These are phyloP conservation scores for Drosophila murphyi DNA, from an alignment of 1,140 invertebrate genomes.

Conservation along the genomic window DNA sequence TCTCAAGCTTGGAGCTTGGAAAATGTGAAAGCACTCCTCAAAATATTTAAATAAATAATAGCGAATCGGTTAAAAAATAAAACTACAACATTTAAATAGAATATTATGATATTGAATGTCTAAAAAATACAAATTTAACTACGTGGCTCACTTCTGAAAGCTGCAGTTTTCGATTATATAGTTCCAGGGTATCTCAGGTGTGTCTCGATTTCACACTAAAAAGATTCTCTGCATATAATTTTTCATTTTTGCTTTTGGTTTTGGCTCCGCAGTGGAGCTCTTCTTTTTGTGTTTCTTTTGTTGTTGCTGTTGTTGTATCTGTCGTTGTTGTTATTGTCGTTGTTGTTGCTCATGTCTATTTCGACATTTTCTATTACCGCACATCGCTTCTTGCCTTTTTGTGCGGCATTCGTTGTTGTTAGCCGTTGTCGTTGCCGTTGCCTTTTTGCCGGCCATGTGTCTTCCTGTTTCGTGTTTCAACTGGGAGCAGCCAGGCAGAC, in stretches of 20 bases:
- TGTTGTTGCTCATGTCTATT: constrained; percentile 52
- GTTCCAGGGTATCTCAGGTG: constrained; percentile 13
- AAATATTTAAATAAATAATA: too few relatives aligned
- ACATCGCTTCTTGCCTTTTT: constrained; percentile 61
- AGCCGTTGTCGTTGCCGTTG: constrained; percentile 23
- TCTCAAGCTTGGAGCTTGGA: too few relatives aligned
- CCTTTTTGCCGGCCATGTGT: constrained; percentile 41
- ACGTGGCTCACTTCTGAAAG: too few relatives aligned
- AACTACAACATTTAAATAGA: too few relatives aligned
- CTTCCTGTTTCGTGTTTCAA: constrained; percentile 75
- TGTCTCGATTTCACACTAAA: background rate
- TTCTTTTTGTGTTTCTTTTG: background rate
- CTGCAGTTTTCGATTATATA: background rate
- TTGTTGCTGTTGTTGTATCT: background rate
- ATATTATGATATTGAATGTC: too few relatives aligned
- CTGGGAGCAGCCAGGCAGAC: background rate
- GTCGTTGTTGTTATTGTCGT: constrained; percentile 22
- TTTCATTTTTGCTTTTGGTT: constrained; percentile 45
- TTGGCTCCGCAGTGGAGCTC: constrained; percentile 20
- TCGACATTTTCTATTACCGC: constrained; percentile 80
- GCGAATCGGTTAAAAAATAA: too few relatives aligned
- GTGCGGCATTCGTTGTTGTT: constrained; percentile 10
- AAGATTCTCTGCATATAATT: constrained; percentile 28
- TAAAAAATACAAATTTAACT: too few relatives aligned
- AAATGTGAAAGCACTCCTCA: too few relatives aligned